phyloP scores from a whole-genome alignment of 2,888 invertebrate genomes.

The Monochamus alternatus region DNA sequence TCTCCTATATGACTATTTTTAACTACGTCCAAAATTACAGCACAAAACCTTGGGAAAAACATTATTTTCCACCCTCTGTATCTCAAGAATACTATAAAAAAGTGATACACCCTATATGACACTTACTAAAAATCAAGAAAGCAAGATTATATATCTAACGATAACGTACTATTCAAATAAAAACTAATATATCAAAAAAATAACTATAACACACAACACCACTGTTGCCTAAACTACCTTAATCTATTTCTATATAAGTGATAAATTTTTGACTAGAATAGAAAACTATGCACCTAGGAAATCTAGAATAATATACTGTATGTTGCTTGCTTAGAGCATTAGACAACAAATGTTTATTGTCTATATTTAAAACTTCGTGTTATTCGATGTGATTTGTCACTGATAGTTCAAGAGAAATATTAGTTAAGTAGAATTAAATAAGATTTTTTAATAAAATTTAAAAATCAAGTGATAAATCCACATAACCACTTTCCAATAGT shows the following conservation, averaged over 20 bases:
- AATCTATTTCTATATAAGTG: conserved; percentile 6
- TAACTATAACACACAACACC: not conserved
- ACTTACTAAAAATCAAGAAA: too few species aligned
- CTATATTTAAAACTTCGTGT: conserved; percentile 13
- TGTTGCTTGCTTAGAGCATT: not conserved
- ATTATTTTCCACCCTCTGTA: too few species aligned
- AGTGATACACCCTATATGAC: too few species aligned
- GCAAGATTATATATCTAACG: too few species aligned
- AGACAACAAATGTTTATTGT: conserved; percentile 30
- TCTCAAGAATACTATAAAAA: too few species aligned
- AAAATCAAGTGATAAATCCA: too few species aligned
- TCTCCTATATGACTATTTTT: too few species aligned
- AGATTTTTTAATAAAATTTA: not conserved
- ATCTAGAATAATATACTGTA: conserved; percentile 1
- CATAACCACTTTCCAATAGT: too few species aligned
- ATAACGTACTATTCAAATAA: too few species aligned
- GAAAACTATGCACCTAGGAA: conserved; percentile 9
- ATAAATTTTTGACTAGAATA: conserved; percentile 26
- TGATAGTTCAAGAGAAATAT: not conserved
- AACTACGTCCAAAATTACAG: too few species aligned
- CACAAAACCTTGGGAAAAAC: too few species aligned
- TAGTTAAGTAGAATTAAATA: not conserved
- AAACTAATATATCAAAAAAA: too few species aligned
- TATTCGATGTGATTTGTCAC: conserved; percentile 7
- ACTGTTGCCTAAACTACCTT: not conserved